Evolutionary conservation across 23 tunicate genomes (phyloP).

Genomic region (Diplosoma virens): DNA sequence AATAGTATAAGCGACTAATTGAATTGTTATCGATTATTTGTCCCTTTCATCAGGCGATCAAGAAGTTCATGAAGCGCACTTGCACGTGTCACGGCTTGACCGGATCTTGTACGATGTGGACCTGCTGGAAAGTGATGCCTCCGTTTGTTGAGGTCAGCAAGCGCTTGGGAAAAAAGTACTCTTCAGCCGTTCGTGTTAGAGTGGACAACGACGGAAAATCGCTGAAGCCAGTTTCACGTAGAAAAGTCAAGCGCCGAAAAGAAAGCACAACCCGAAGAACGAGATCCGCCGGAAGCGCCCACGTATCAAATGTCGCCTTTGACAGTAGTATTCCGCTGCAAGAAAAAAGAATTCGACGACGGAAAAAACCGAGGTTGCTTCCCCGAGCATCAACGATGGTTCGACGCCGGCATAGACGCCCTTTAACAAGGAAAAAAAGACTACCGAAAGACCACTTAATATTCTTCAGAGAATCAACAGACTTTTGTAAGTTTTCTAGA

Average conservation of each 20-base stretch:
- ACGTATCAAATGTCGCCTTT: neutral
- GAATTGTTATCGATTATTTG: neutral
- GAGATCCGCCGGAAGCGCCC: neutral
- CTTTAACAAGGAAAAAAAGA: neutral
- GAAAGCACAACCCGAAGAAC: neutral
- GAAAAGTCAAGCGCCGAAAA: neutral
- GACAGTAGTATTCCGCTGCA: neutral
- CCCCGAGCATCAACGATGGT: too few species aligned
- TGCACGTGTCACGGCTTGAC: conserved; percentile 75
- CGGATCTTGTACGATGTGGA: conserved; percentile 52
- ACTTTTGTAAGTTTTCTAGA: conserved; percentile 31
- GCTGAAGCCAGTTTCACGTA: neutral
- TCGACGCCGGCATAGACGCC: neutral
- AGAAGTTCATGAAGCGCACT: conserved; percentile 16
- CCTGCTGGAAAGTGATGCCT: conserved; percentile 62
- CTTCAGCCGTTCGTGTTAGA: conserved; percentile 43
- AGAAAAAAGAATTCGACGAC: neutral
- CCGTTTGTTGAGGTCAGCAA: conserved; percentile 31
- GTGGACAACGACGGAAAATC: conserved; percentile 29
- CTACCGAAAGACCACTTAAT: conserved; percentile 22
- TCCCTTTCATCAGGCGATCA: conserved; percentile 44
- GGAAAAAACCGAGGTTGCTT: too few species aligned
- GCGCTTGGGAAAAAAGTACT: conserved; percentile 32
- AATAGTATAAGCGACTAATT: too few species aligned
- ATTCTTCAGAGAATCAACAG: conserved; percentile 48